These are phyloP conservation scores for Brachyopa scutellaris DNA, from an alignment of 2,888 invertebrate genomes.

Conservation along the genomic window DNA sequence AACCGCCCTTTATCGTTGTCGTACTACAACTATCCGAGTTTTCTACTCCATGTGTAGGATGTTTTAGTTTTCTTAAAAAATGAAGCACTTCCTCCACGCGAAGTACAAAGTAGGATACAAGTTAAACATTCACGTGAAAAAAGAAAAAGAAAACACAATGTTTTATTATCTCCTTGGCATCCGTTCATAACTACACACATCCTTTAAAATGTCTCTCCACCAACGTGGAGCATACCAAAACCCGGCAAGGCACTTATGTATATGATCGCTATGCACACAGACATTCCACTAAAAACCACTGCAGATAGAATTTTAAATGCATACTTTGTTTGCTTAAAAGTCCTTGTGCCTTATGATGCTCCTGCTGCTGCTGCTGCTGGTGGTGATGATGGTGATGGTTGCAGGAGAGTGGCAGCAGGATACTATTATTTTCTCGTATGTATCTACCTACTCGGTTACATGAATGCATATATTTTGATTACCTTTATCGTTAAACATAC, in stretches of 20 bases:
- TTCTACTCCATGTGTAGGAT: conserved; percentile 28
- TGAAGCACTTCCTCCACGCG: conserved; percentile 34
- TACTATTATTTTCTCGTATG: conserved; percentile 14
- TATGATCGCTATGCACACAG: conserved; percentile 18
- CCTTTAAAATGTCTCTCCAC: conserved; percentile 24
- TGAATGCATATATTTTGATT: conserved; percentile 30
- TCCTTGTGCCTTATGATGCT: conserved; percentile 34
- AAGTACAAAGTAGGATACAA: conserved; percentile 2
- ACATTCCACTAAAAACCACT: conserved; percentile 7
- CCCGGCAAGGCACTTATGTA: conserved; percentile 12
- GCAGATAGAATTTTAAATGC: conserved; percentile 60
- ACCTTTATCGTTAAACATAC: conserved; percentile 27
- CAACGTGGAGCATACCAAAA: not conserved
- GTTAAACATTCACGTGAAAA: conserved; percentile 18
- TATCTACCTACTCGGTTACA: conserved; percentile 38
- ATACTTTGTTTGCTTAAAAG: conserved; percentile 58
- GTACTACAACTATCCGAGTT: conserved; percentile 34
- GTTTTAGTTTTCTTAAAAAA: conserved; percentile 2
- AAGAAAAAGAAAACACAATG: conserved; percentile 30
- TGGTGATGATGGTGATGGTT: not conserved
- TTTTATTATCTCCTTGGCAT: conserved; percentile 44
- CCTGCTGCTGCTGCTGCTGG: conserved; percentile 2
- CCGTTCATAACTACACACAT: conserved; percentile 38
- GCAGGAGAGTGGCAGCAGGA: conserved; percentile 8
- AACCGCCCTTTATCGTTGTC: conserved; percentile 50